Evolutionary conservation across 2,113 vertebrate species (phyloP).

Genomic region (Sylvietta virens): DNA sequence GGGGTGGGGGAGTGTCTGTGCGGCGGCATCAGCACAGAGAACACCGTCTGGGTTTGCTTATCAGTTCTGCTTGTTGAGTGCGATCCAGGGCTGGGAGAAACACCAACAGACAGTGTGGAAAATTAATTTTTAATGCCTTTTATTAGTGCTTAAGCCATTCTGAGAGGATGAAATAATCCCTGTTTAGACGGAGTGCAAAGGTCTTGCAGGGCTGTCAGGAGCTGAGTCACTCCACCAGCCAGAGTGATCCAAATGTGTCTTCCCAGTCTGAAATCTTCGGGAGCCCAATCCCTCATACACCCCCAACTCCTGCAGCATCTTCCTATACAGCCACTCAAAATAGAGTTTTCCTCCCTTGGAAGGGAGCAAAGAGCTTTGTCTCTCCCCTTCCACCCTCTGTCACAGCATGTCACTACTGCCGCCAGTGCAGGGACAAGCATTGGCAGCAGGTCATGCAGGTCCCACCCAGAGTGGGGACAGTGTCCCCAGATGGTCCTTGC

Average conservation of each 20-base stretch:
- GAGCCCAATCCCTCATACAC: neutral
- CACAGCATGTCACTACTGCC: neutral
- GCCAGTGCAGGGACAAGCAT: accelerated
- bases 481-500: accelerated
- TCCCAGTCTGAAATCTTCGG: neutral
- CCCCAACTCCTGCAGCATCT: neutral
- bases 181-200: slow-evolving; percentile 25
- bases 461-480: accelerated
- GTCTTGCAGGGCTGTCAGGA: neutral
- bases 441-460: neutral
- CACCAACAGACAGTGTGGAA: slow-evolving; percentile 57
- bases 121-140: slow-evolving; percentile 72
- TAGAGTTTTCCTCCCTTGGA: neutral
- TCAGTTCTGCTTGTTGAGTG: slow-evolving; percentile 66
- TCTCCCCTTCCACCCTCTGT: neutral
- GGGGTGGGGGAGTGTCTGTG: neutral
- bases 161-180: slow-evolving; percentile 56
- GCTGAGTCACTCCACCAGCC: neutral
- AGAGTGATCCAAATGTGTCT: neutral
- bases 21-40: neutral
- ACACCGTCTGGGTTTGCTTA: slow-evolving; percentile 33
- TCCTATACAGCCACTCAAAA: neutral
- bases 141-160: slow-evolving; percentile 57
- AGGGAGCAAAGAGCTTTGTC: neutral
- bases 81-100: slow-evolving; percentile 18